Conservation (phyloP, 2,888 invertebrate genomes). For the Agrochola circellaris region DNA sequence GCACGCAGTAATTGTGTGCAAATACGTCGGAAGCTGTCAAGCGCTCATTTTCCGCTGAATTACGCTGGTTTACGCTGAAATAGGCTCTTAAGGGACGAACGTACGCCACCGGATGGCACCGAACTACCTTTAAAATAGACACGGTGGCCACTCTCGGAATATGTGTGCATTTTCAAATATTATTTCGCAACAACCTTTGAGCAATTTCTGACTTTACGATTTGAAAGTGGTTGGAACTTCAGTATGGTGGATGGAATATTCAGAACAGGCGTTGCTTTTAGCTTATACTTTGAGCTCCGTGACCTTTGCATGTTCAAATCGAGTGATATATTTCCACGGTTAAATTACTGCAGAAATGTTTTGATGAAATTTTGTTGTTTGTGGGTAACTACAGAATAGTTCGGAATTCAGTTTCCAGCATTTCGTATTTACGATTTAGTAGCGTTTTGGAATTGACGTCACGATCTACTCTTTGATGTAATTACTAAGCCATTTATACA, state of each 20-base stretch:
- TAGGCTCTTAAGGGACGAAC: constrained; percentile 21
- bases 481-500: not conserved
- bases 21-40: constrained; percentile 51
- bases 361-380: not conserved
- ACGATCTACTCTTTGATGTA: too few relatives aligned
- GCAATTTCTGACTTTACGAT: constrained; percentile 17
- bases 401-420: not conserved
- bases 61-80: constrained; percentile 36
- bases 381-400: not conserved
- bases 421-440: not conserved
- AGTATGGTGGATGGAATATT: constrained; percentile 28
- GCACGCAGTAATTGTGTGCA: constrained; percentile 48
- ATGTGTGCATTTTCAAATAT: constrained; percentile 2
- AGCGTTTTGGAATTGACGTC: not conserved
- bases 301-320: constrained; percentile 18
- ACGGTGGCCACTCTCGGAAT: not conserved
- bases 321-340: not conserved
- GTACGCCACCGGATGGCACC: not conserved
- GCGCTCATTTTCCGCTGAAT: constrained; percentile 47
- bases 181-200: constrained; percentile 2
- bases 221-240: constrained; percentile 11
- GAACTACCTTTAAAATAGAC: constrained; percentile 16
- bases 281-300: constrained; percentile 3
- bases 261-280: constrained; percentile 20
- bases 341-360: not conserved